Evolutionary conservation across 1,140 invertebrate species (phyloP).

Genomic region (Thaumatotibia leucotreta): DNA sequence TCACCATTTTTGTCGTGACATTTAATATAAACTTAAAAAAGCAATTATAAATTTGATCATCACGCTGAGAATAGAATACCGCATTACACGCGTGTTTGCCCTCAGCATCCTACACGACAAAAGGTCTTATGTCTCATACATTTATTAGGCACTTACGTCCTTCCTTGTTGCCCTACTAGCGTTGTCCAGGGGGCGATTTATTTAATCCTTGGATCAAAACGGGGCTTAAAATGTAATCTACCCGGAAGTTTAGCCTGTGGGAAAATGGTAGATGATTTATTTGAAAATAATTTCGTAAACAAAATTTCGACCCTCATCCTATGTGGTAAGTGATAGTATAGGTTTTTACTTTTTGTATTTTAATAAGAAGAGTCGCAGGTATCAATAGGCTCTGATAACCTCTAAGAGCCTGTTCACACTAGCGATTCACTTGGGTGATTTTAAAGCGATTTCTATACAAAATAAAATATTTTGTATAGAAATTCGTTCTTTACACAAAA

Average conservation of each 20-base stretch:
- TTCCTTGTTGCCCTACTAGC: not conserved
- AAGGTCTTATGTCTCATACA: not conserved
- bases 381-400: no score
- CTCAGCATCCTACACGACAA: not conserved
- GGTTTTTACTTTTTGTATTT: no score
- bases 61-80: not conserved
- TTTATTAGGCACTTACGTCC: not conserved
- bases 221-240: slow-evolving; percentile 3
- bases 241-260: not conserved
- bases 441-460: no score
- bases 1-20: no score
- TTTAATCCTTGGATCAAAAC: not conserved
- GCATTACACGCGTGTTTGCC: not conserved
- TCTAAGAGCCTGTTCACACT: no score
- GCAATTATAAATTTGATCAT: not conserved
- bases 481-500: no score
- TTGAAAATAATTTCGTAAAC: not conserved
- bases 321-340: not conserved
- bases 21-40: not conserved
- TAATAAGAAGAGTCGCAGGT: no score
- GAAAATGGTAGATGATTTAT: not conserved
- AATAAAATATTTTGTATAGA: no score
- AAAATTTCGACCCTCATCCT: not conserved
- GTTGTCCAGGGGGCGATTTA: not conserved
- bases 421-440: no score